These are phyloP conservation scores for Saimiri boliviensis DNA, from an alignment of 2,113 vertebrate genomes.

Conservation along the genomic window DNA sequence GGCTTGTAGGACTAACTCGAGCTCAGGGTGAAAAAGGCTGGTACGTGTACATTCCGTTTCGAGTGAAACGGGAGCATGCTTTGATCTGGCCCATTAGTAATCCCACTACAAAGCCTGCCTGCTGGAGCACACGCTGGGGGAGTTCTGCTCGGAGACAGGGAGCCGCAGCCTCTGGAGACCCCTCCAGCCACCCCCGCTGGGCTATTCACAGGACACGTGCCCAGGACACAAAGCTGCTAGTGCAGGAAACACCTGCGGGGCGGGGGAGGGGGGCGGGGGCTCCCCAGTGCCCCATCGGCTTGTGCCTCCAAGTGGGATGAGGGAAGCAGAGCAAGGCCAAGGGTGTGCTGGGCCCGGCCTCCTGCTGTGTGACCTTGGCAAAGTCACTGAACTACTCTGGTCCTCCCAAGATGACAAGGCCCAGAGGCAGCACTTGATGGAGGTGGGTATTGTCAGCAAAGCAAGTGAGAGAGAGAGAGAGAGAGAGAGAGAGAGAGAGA, in stretches of 20 bases:
- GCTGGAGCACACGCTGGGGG: fast-evolving
- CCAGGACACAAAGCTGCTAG: neutral
- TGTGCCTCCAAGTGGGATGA: neutral
- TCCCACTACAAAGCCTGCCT: neutral
- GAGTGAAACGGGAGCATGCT: neutral
- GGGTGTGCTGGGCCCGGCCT: fast-evolving
- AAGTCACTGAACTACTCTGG: neutral
- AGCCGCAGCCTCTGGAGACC: neutral
- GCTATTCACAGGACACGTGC: neutral
- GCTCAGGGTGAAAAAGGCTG: neutral
- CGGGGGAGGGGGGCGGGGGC: too few relatives aligned
- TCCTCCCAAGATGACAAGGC: neutral
- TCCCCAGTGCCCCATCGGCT: neutral
- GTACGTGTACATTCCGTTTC: neutral
- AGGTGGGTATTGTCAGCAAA: too few relatives aligned
- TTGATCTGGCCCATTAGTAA: neutral
- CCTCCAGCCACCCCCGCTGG: too few relatives aligned
- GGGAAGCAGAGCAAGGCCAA: neutral
- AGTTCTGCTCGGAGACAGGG: neutral
- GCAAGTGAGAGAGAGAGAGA: too few relatives aligned
- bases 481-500: too few relatives aligned
- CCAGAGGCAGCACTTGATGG: neutral
- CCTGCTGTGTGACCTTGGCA: neutral
- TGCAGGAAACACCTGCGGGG: fast-evolving
- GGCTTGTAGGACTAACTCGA: neutral